phyloP scores from a whole-genome alignment of 2,797 vertebrate genomes.

The Urophycis tenuis region DNA sequence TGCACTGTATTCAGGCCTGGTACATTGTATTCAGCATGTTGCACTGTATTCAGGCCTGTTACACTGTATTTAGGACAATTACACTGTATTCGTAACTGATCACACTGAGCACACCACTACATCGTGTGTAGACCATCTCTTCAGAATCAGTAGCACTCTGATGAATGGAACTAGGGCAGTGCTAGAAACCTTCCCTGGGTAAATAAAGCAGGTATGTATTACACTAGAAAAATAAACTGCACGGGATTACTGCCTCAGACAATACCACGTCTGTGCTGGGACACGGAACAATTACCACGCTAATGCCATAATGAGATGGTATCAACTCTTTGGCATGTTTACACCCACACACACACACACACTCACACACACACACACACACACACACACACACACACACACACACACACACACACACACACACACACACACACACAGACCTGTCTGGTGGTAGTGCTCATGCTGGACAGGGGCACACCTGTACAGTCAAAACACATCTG shows the following conservation, averaged over 20 bases:
- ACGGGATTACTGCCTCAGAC: not conserved
- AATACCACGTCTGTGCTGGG: not conserved
- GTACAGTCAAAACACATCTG: slow-evolving; percentile 7
- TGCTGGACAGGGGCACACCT: slow-evolving; percentile 25
- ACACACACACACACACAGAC: not conserved
- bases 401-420: no score
- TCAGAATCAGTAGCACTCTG: not conserved
- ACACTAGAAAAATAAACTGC: not conserved
- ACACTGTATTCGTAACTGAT: no score
- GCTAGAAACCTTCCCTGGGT: not conserved
- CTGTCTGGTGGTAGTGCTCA: not conserved
- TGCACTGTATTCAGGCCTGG: no score
- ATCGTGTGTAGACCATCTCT: no score
- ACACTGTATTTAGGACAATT: no score
- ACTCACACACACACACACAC: not conserved
- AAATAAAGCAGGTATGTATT: not conserved
- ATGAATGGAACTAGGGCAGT: not conserved
- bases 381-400: no score
- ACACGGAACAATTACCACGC: not conserved
- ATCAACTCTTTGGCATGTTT: not conserved
- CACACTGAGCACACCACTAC: no score
- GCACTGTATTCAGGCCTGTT: no score
- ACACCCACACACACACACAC: not conserved
- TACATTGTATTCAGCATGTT: no score
- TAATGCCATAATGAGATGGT: not conserved